phyloP scores from a whole-genome alignment of 2,113 vertebrate genomes.

The Suncus etruscus region DNA sequence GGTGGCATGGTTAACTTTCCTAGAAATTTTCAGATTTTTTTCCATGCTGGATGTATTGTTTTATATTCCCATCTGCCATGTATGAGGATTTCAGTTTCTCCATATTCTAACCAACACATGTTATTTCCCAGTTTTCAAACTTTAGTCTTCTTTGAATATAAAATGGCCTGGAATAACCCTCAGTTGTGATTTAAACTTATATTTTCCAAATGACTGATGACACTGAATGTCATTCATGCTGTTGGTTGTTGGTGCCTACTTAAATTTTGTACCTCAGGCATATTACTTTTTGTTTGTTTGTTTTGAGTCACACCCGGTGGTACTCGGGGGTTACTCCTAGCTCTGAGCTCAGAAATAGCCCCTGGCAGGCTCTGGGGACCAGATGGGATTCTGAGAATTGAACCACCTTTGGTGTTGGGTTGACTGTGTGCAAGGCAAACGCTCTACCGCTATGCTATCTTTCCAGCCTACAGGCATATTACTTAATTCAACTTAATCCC shows the following conservation, averaged over 20 bases:
- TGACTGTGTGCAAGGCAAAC: too few relatives aligned
- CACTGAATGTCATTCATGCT: not conserved
- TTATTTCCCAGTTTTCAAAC: constrained; percentile 25
- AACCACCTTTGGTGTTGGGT: too few relatives aligned
- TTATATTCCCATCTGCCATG: not conserved
- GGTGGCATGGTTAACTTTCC: not conserved
- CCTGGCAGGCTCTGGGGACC: too few relatives aligned
- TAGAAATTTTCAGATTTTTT: constrained; percentile 35
- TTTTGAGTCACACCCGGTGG: too few relatives aligned
- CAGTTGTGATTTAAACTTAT: not conserved
- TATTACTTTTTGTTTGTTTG: not conserved
- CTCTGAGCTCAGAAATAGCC: too few relatives aligned
- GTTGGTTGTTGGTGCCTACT: not conserved
- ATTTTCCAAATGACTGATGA: not conserved
- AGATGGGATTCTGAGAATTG: too few relatives aligned
- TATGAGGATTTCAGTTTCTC: not conserved
- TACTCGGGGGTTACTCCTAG: too few relatives aligned
- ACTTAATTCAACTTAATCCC: not conserved
- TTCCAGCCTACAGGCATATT: not conserved
- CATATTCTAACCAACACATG: not conserved
- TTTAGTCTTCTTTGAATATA: not conserved
- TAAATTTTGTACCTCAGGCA: not conserved
- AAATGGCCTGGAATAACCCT: not conserved
- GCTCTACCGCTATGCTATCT: too few relatives aligned
- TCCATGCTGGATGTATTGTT: not conserved